Percentiles rank a stretch among this genome's conserved stretches.
Conservation (phyloP, 2,888 invertebrate species). For the Nasonovia ribisnigri region DNA sequence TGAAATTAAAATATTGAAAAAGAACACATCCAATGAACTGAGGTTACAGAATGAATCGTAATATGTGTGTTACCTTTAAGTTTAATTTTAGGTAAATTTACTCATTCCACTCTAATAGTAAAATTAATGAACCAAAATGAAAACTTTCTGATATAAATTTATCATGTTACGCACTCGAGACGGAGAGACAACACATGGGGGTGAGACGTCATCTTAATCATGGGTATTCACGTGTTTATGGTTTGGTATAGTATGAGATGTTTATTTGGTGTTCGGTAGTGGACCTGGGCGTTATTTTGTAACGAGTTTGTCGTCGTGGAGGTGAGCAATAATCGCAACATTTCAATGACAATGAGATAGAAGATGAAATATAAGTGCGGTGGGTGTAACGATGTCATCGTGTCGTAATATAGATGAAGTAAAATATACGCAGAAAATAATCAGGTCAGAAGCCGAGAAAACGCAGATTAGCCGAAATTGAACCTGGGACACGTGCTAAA, state of each 20-base stretch:
- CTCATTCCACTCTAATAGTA: neutral
- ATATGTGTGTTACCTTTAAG: neutral
- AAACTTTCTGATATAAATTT: neutral
- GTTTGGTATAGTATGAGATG: neutral
- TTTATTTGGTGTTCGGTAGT: neutral
- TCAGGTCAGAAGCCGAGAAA: neutral
- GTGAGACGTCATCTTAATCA: neutral
- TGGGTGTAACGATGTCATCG: neutral
- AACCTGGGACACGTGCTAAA: neutral
- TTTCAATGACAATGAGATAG: neutral
- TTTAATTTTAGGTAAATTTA: neutral
- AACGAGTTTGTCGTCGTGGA: neutral
- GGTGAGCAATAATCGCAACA: neutral
- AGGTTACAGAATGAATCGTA: too few species aligned
- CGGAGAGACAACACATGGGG: neutral
- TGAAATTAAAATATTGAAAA: neutral
- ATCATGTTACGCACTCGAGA: neutral
- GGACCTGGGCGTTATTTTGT: neutral
- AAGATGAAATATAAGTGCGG: neutral
- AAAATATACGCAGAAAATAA: neutral
- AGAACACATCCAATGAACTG: neutral
- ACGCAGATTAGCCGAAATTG: neutral
- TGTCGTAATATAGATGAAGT: neutral
- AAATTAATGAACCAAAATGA: neutral
- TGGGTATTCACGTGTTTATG: neutral